Evolutionary conservation across 2,797 vertebrate genomes (phyloP).

Genomic region (Myotis daubentonii): DNA sequence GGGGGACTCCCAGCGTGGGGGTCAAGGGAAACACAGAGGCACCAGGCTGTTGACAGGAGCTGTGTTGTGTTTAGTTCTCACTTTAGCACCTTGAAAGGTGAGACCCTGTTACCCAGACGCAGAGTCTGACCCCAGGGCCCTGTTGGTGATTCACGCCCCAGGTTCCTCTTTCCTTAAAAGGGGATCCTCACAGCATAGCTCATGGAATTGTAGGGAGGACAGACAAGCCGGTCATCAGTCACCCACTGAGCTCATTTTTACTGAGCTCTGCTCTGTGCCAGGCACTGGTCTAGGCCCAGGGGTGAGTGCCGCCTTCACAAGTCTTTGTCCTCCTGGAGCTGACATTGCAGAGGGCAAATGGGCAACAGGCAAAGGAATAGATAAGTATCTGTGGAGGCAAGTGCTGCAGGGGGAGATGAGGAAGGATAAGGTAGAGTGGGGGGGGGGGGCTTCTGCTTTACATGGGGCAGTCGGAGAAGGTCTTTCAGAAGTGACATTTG

Average conservation of each 20-base stretch:
- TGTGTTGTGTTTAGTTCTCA: not conserved
- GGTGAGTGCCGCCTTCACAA: not conserved
- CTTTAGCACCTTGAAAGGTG: not conserved
- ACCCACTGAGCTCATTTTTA: not conserved
- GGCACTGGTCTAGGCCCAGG: not conserved
- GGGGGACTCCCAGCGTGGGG: not conserved
- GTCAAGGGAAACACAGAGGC: not conserved
- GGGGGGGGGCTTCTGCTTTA: not conserved
- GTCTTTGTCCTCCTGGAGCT: not conserved
- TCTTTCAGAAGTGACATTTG: not conserved
- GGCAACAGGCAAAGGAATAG: not conserved
- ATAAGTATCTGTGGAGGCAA: not conserved
- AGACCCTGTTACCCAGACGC: not conserved
- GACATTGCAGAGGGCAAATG: not conserved
- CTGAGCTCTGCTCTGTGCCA: not conserved
- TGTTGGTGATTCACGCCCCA: not conserved
- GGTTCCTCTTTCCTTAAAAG: not conserved
- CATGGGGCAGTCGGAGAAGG: not conserved
- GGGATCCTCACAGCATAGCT: not conserved
- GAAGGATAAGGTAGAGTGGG: not conserved
- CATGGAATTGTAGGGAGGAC: not conserved
- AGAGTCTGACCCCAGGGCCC: not conserved
- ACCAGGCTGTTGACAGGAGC: rapidly evolving
- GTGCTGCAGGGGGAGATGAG: not conserved
- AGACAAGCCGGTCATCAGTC: no score